These are phyloP conservation scores for Artibeus jamaicensis DNA, from an alignment of 2,797 vertebrate genomes.

Conservation along the genomic window DNA sequence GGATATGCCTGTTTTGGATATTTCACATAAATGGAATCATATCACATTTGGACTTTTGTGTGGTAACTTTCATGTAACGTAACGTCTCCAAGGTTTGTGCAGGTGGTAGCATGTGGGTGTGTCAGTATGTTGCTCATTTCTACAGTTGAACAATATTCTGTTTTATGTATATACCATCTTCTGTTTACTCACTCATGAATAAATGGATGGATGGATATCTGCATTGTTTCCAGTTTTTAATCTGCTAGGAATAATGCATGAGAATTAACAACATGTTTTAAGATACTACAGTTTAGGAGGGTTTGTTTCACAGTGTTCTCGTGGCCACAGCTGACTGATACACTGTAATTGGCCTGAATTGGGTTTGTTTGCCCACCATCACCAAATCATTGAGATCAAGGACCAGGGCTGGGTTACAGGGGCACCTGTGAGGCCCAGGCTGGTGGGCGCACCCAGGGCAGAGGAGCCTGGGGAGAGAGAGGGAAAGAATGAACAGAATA, in stretches of 20 bases:
- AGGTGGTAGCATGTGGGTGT: too few species aligned
- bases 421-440: neutral
- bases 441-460: fast-evolving
- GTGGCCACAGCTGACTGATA: neutral
- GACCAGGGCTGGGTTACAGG: neutral
- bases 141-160: too few species aligned
- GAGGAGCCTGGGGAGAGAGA: neutral
- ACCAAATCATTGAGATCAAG: neutral
- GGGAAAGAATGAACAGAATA: neutral
- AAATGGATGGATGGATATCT: neutral
- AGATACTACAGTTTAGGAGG: neutral
- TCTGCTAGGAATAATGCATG: neutral
- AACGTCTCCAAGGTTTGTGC: neutral
- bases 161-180: neutral
- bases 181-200: neutral
- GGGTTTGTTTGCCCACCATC: neutral
- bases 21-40: neutral
- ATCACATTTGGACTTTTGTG: neutral
- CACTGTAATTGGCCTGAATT: neutral
- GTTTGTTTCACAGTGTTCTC: neutral
- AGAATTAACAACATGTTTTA: neutral
- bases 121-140: neutral
- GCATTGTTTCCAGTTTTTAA: neutral
- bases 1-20: neutral
- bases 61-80: neutral